Conservation (phyloP, 2,113 vertebrate species). For the Ictidomys tridecemlineatus region DNA sequence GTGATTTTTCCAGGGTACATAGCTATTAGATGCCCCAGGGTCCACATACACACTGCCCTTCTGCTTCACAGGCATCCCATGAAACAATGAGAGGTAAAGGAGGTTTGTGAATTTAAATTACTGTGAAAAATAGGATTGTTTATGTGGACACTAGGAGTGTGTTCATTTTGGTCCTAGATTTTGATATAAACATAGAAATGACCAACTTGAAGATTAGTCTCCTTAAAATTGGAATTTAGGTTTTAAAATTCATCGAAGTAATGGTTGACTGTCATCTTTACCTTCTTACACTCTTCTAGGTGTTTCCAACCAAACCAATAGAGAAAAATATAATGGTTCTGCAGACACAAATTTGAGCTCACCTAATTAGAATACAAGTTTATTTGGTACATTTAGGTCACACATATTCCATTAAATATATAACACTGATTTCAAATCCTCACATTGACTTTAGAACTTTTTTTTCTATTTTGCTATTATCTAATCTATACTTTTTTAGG, state of each 20-base stretch:
- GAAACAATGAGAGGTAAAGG: background rate
- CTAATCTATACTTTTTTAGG: conserved; percentile 39
- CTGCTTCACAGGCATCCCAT: background rate
- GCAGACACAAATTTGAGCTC: background rate
- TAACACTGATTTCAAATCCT: conserved; percentile 17
- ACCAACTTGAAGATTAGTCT: background rate
- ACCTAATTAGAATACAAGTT: background rate
- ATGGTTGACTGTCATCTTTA: background rate
- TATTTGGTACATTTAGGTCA: conserved; percentile 11
- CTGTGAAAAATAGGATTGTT: background rate
- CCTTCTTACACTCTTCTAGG: background rate
- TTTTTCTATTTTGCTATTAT: conserved; percentile 13
- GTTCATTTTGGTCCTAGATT: background rate
- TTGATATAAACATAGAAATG: conserved; percentile 36
- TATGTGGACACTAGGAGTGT: background rate
- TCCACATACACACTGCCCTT: background rate
- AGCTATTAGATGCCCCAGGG: background rate
- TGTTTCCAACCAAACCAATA: background rate
- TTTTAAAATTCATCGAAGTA: background rate
- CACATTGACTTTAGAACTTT: background rate
- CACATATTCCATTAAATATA: background rate
- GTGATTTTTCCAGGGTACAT: background rate
- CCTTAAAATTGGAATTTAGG: background rate
- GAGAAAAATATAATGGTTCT: background rate
- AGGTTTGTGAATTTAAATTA: background rate